Base-by-base conservation (phyloP, 2,888 invertebrate species). In the Dinocampus coccinellae region DNA sequence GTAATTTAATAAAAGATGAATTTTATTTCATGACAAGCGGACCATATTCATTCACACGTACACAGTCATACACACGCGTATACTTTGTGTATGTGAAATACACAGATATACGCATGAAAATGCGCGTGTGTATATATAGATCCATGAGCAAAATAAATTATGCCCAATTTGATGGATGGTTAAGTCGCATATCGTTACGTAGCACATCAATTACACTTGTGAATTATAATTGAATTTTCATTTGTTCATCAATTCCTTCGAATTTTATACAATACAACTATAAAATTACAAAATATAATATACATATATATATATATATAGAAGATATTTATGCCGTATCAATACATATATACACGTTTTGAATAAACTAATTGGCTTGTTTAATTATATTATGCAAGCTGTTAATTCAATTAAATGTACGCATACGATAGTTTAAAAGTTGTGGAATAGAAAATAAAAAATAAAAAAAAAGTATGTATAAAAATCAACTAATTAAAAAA, bases 101-200 rank as follows among this genome's bases (percentile, higher is more conserved):
- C n/a, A n/a, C n/a, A n/a, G n/a, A 39, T 39, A 16, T n/a, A 53
- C 20, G 24, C 9, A 22, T 22, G 53, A 53, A 22, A 16, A 55
- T 26, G n/a, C n/a, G 26, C 29, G 26, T 11, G 11, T 13, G 26
- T 3, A 55, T 22, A 55, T 26, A 9, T 3, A 13, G 39, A 33
- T n/a, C 58, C 24, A 3, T 57, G 16, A 33, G 36, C 66, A 55
- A 57, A 66, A 66, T 39, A 13, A 55, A 55, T 33, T 53, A 58
- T 65, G 34, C 55, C 36, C 57, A 36, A 58, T 67, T 67, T 67
- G 57, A 67, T 67, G 66, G 58, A 67, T 58, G 24, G 36, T 67
- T 42, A 42, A 58, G 42, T 36, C 33, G 11, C 58, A 26, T 39
- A 36, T 58, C 34, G 58, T 58, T 58, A 58, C 33, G 34, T 34